phyloP scores from a whole-genome alignment of 2,888 invertebrate species.

The Ornithoptera priamus region DNA sequence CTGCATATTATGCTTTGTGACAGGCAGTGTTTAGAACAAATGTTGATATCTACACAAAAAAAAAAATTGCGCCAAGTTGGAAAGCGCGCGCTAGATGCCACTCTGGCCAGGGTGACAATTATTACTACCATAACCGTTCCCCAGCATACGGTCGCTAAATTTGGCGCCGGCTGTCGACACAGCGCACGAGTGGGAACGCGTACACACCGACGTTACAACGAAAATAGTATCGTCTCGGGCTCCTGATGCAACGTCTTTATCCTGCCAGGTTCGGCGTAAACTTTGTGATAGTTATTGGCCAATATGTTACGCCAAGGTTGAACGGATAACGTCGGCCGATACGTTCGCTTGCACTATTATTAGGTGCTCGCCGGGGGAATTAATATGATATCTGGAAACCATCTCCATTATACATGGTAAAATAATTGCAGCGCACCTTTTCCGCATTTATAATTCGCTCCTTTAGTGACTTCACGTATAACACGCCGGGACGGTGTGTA shows the following conservation, averaged over 20 bases:
- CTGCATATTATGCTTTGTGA: too few species aligned
- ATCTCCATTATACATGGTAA: conserved; percentile 18
- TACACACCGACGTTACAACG: conserved; percentile 46
- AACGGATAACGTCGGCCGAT: conserved; percentile 10
- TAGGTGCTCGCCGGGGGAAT: conserved; percentile 22
- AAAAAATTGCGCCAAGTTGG: conserved; percentile 28
- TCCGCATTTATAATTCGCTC: conserved; percentile 55
- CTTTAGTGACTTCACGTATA: conserved; percentile 57
- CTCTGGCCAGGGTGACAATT: conserved; percentile 52
- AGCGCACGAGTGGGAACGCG: conserved; percentile 42
- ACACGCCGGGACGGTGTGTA: conserved; percentile 53
- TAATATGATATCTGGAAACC: conserved; percentile 28
- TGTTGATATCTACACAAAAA: too few species aligned
- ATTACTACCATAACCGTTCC: conserved; percentile 63
- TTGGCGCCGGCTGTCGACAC: conserved; percentile 50
- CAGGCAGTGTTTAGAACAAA: too few species aligned
- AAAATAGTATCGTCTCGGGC: conserved; percentile 53
- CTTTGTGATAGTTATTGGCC: conserved; percentile 36
- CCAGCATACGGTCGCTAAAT: conserved; percentile 57
- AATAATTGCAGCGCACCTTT: conserved; percentile 47
- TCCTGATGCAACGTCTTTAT: conserved; percentile 50
- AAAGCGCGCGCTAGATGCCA: conserved; percentile 30
- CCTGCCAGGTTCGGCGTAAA: conserved; percentile 41
- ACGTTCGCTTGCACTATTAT: conserved; percentile 26
- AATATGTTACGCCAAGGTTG: conserved; percentile 32